A percentile compares a stretch with the other conserved stretches of the same genome.
These are phyloP conservation scores for Ciconia nigra DNA, from an alignment of 2,797 vertebrate species.

Conservation along the genomic window DNA sequence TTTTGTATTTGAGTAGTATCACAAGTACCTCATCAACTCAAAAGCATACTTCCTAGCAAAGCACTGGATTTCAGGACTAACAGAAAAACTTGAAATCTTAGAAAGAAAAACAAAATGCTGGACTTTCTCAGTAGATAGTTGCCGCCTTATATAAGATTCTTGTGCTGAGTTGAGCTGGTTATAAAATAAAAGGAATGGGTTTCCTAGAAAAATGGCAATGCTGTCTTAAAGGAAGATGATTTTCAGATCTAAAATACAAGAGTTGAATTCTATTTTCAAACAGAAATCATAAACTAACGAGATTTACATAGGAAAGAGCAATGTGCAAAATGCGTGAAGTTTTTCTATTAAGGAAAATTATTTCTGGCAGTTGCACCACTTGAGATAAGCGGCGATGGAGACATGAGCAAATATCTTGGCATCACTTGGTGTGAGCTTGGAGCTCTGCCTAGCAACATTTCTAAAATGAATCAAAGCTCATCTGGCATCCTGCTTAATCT, in stretches of 20 bases:
- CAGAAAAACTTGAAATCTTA: background rate
- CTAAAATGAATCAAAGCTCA: slow-evolving; percentile 12
- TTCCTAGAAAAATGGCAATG: background rate
- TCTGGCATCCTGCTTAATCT: background rate
- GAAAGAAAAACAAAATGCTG: background rate
- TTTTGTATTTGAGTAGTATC: background rate
- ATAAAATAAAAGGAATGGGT: background rate
- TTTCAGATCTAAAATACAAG: background rate
- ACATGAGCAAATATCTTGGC: slow-evolving; percentile 39
- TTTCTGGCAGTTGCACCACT: slow-evolving; percentile 18
- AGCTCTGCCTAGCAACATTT: slow-evolving; percentile 19
- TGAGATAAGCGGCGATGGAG: background rate
- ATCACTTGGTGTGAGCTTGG: slow-evolving; percentile 1
- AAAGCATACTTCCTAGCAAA: background rate
- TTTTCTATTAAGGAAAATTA: slow-evolving; percentile 2
- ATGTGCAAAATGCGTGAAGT: background rate
- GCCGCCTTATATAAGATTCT: background rate
- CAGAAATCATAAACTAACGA: background rate
- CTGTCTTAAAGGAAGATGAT: background rate
- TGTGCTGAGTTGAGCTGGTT: background rate
- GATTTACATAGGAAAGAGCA: background rate
- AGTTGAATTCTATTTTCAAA: background rate
- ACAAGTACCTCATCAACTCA: background rate
- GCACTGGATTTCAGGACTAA: background rate
- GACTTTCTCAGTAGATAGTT: background rate